Evolutionary conservation across 1,140 invertebrate species (phyloP).

Genomic region (Formica exsecta): DNA sequence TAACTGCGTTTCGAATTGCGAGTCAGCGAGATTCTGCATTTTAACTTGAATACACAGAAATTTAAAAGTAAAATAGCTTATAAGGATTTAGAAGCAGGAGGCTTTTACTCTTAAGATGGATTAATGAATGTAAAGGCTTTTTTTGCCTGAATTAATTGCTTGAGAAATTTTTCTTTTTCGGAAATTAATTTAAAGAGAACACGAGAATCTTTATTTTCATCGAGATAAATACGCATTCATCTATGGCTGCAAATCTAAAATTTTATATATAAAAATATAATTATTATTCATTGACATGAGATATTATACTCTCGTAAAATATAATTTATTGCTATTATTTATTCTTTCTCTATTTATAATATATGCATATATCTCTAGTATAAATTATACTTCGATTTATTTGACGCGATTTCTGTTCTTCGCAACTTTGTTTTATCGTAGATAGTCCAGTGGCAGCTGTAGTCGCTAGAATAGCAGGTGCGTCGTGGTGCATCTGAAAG

Average conservation of each 20-base stretch:
- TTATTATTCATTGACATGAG: not conserved
- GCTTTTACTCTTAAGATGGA: not conserved
- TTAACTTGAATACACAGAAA: not conserved
- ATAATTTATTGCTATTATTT: not conserved
- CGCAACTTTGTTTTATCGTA: not conserved
- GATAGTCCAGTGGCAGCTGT: not conserved
- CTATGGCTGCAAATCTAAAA: not conserved
- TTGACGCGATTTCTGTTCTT: not conserved
- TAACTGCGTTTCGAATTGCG: not conserved
- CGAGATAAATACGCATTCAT: not conserved
- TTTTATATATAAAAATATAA: conserved; percentile 3
- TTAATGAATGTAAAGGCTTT: not conserved
- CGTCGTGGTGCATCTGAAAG: conserved; percentile 1
- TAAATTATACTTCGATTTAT: not conserved
- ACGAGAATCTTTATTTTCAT: not conserved
- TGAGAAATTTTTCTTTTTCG: conserved; percentile 1
- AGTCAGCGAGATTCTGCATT: not conserved
- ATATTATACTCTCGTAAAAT: no score
- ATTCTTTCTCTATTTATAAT: not conserved
- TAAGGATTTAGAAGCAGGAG: conserved; percentile 5
- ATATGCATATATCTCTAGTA: not conserved
- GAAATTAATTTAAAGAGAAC: conserved; percentile 1
- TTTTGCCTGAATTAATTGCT: conserved; percentile 38
- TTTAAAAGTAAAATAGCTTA: not conserved
- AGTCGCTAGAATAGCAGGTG: conserved; percentile 13